Evolutionary conservation across 2,113 vertebrate genomes (phyloP).

Genomic region (Albula goreensis): DNA sequence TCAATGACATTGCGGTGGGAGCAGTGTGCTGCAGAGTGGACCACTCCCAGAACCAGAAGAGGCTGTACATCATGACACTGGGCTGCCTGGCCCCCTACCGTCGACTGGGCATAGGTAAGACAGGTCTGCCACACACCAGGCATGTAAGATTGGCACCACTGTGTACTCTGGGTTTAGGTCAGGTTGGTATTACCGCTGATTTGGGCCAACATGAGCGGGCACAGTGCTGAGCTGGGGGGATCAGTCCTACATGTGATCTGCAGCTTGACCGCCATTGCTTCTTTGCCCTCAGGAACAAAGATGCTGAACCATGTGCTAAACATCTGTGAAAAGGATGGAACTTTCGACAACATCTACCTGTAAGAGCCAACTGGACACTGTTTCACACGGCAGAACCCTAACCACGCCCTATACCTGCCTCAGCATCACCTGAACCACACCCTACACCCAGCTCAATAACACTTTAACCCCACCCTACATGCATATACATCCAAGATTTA

Average conservation of each 20-base stretch:
- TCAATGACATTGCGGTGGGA: constrained; percentile 98
- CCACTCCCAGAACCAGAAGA: constrained; percentile 98
- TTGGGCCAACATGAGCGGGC: neutral
- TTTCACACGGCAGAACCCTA: no score
- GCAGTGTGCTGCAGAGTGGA: constrained; percentile 98
- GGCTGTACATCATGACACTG: constrained; percentile 99
- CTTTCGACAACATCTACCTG: constrained; percentile 99
- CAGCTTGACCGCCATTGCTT: no score
- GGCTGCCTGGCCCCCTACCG: constrained; percentile 98
- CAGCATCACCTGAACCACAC: no score
- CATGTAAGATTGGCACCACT: no score
- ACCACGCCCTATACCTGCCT: no score
- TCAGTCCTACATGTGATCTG: no score
- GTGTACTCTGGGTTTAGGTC: no score
- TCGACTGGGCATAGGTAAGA: constrained; percentile 96
- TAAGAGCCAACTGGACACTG: constrained; percentile 63
- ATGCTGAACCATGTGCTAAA: constrained; percentile 99
- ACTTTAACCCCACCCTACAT: no score
- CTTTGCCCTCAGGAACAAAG: constrained; percentile 83
- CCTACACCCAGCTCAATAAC: no score
- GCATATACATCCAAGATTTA: no score
- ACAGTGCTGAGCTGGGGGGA: neutral
- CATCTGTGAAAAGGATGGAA: constrained; percentile 99
- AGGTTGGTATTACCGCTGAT: no score
- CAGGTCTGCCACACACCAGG: no score